Base-by-base conservation (phyloP, 2,797 vertebrate species). In the Psittacula derbiana region DNA sequence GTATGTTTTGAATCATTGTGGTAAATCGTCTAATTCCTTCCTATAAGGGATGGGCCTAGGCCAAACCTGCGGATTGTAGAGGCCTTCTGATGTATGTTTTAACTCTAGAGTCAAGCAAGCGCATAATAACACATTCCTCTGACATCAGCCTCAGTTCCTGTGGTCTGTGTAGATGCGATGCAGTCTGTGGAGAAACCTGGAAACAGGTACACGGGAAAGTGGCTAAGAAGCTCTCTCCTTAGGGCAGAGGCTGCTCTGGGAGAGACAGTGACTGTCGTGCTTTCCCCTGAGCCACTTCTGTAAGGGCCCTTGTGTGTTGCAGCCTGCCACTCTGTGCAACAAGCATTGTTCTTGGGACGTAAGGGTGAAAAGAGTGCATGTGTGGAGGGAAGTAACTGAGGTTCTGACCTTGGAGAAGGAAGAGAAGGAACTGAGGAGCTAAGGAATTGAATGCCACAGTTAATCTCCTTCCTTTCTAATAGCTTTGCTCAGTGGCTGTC, bases 381-480 rank as follows among this genome's bases (percentile, higher is more conserved):
- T 31, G 11, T 75, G 12, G 12, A 47, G 43, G 38, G 62, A 83
- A 86, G 47, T 73, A 69, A 74, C 33, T 57, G 65, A 55, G 31
- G 18, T 47, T 90, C 62, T 92, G 90, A 80, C n/a, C 72, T 86
- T 80, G 64, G 33, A 49, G 20, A 33, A 60, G 58, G 44, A 49
- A 47, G 28, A 21, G 71, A 44, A 80, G 81, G 19, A 80, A 49
- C 43, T 3, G 6, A 82, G 62, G 64, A 61, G 31, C 80, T 79
- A 82, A 66, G 47, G 64, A 24, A 66, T 72, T 75, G 80, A 86
- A 58, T 66, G 80, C 46, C 44, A 49, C 83, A 90, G 64, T 93
- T 91, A 92, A 94, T 93, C 69, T 93, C 28, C 60, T 79, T 93
- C 60, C 15, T 92, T 96, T 96, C 75, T 92, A 96, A 91, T 94